Evolutionary conservation across 2,797 vertebrate genomes (phyloP).

Genomic region (Enteromius unitaeniatus): DNA sequence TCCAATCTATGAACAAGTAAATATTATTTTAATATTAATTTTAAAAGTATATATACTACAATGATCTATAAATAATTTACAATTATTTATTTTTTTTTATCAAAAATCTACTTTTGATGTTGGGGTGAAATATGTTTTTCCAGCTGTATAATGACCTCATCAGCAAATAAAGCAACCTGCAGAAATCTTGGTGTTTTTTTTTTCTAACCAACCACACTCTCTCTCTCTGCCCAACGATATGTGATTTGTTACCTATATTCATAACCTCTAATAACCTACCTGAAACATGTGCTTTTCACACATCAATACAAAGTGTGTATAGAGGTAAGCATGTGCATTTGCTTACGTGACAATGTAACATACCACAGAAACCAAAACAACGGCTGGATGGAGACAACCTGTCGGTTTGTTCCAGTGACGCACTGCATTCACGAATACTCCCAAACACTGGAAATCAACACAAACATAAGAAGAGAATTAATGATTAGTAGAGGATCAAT

Average conservation of each 20-base stretch:
- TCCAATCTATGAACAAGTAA: neutral
- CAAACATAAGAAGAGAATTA: neutral
- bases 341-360: neutral
- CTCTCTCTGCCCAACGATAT: neutral
- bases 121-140: neutral
- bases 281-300: neutral
- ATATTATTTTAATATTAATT: neutral
- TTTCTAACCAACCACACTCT: slow-evolving; percentile 14
- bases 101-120: too few relatives aligned
- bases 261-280: slow-evolving; percentile 8
- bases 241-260: slow-evolving; percentile 9
- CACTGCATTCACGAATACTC: neutral
- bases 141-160: neutral
- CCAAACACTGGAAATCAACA: slow-evolving; percentile 20
- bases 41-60: neutral
- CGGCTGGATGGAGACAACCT: neutral
- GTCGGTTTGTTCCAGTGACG: neutral
- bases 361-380: slow-evolving; percentile 12
- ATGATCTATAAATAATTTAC: neutral
- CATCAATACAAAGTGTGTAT: neutral
- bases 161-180: neutral
- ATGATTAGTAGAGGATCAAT: slow-evolving; percentile 36
- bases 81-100: too few relatives aligned
- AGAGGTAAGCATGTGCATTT: neutral
- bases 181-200: neutral